These are phyloP conservation scores for Heterodera schachtii DNA, from an alignment of 1,140 invertebrate genomes.

Conservation along the genomic window DNA sequence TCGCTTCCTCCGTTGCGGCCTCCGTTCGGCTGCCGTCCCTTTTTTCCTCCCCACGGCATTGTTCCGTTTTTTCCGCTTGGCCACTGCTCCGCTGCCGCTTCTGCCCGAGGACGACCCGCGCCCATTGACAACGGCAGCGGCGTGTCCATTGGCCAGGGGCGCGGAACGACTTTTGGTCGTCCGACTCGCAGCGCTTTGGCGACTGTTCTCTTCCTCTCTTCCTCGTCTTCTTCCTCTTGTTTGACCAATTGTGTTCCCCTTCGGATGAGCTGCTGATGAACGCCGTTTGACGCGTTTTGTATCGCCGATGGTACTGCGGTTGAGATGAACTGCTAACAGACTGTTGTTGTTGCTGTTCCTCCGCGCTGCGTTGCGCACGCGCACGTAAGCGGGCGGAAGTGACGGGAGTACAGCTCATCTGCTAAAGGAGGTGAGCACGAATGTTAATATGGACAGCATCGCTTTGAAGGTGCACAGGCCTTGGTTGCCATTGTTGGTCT, in stretches of 20 bases:
- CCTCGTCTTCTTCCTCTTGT: not conserved
- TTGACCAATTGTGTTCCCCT: not conserved
- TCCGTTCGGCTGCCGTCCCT: not conserved
- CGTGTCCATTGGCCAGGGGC: not conserved
- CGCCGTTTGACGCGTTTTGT: slow-evolving; percentile 1
- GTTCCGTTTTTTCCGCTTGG: not conserved
- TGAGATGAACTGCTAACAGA: not conserved
- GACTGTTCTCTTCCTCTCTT: slow-evolving; percentile 1
- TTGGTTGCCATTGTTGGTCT: not conserved
- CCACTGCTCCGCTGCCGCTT: not conserved
- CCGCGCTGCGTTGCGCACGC: not conserved
- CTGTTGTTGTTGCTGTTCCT: slow-evolving; percentile 1
- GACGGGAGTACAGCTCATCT: not conserved
- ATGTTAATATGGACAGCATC: too few relatives aligned
- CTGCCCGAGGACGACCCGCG: not conserved
- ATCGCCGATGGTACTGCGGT: not conserved
- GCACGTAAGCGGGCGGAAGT: slow-evolving; percentile 14
- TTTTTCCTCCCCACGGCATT: not conserved
- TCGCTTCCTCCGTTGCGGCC: slow-evolving; percentile 12
- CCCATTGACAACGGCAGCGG: not conserved
- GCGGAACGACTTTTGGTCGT: not conserved
- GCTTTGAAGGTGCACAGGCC: not conserved
- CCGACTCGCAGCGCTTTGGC: not conserved
- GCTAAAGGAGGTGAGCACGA: not conserved
- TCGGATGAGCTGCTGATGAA: not conserved